Evolutionary conservation across 35 echinoderm and acorn worm species (phyloP).

Genomic region (Amphiura filiformis): DNA sequence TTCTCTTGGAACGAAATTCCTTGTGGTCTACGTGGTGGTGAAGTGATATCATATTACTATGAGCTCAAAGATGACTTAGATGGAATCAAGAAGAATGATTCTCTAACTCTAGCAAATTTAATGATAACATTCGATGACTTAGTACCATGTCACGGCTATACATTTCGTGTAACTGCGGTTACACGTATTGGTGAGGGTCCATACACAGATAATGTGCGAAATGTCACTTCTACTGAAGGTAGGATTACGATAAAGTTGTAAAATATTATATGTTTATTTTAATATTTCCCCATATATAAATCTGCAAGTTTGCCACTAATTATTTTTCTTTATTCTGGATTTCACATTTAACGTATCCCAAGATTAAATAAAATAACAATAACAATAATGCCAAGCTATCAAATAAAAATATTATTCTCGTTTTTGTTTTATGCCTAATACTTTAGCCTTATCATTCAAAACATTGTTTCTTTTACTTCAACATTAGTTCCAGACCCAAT

Average conservation of each 20-base stretch:
- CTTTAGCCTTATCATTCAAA: too few species aligned
- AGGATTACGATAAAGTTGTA: too few species aligned
- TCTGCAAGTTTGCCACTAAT: too few species aligned
- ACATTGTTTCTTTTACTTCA: too few species aligned
- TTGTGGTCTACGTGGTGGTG: not conserved
- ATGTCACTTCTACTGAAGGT: conserved; percentile 25
- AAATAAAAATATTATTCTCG: too few species aligned
- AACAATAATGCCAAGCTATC: too few species aligned
- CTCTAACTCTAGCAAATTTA: not conserved
- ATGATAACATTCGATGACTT: conserved; percentile 14
- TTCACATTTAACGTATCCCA: too few species aligned
- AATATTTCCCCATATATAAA: too few species aligned
- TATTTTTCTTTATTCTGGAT: too few species aligned
- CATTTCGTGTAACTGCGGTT: conserved; percentile 23
- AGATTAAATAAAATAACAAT: too few species aligned
- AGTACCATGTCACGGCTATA: conserved; percentile 31
- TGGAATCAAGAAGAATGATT: not conserved
- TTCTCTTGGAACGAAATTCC: not conserved
- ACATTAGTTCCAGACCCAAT: not conserved
- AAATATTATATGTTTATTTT: too few species aligned
- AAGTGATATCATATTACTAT: not conserved
- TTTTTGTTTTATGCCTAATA: too few species aligned
- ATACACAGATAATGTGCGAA: not conserved
- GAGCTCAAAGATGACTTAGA: not conserved
- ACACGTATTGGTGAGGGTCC: conserved; percentile 27